Conservation (phyloP, 2,113 vertebrate species). For the Gallinago media region DNA sequence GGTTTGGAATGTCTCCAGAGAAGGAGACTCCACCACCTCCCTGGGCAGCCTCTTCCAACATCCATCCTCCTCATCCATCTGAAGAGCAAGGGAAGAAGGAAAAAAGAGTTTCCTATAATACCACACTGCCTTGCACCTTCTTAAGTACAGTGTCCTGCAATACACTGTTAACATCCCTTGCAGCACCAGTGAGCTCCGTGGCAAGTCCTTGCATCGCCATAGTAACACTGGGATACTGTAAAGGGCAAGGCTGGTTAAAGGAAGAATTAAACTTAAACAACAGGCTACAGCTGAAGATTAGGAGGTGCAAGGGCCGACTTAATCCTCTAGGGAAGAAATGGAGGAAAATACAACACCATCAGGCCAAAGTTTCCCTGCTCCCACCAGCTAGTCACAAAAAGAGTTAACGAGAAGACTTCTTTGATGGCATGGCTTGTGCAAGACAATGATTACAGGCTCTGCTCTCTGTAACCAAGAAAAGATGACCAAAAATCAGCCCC, state of each 20-base stretch:
- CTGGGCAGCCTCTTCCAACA: no score
- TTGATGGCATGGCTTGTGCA: neutral
- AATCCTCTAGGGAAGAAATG: slow-evolving; percentile 35
- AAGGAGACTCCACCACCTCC: no score
- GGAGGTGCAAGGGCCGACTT: neutral
- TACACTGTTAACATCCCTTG: neutral
- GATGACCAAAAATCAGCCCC: neutral
- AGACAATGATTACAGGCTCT: neutral
- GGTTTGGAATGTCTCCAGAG: no score
- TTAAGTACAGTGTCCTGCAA: slow-evolving; percentile 7
- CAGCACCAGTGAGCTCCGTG: neutral
- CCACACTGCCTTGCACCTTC: neutral
- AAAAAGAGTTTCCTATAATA: neutral
- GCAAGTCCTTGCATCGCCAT: slow-evolving; percentile 6
- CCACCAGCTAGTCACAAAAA: neutral
- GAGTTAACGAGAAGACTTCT: neutral
- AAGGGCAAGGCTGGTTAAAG: neutral
- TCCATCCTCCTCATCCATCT: neutral
- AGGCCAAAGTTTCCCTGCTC: neutral
- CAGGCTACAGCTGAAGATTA: slow-evolving; percentile 3
- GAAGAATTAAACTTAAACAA: slow-evolving; percentile 20
- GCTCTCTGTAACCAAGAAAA: neutral
- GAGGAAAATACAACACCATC: neutral
- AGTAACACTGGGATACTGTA: slow-evolving; percentile 1
- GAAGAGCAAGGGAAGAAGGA: neutral